These are phyloP conservation scores for Struthidea cinerea DNA, from an alignment of 2,113 vertebrate genomes.

Conservation along the genomic window DNA sequence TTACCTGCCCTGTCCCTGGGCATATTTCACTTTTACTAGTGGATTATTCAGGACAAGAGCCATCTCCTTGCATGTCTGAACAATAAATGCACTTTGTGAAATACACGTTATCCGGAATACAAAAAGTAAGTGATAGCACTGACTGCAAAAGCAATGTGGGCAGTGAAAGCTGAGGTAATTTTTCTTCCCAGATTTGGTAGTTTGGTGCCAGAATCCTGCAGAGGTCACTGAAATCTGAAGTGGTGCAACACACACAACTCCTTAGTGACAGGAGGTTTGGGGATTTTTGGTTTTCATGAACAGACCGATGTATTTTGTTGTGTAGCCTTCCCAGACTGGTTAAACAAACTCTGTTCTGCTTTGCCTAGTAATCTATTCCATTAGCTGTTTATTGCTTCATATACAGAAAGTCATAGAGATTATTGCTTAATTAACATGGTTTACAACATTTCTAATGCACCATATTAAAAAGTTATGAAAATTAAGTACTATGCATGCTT, in stretches of 20 bases:
- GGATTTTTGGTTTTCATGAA: background rate
- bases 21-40: background rate
- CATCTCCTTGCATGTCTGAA: background rate
- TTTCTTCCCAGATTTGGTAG: background rate
- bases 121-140: background rate
- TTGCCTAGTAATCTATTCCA: constrained; percentile 66
- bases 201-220: background rate
- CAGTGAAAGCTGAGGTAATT: background rate
- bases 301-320: background rate
- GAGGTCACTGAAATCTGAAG: background rate
- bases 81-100: background rate
- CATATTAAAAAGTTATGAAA: constrained; percentile 76
- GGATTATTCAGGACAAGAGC: background rate
- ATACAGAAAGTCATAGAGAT: constrained; percentile 68
- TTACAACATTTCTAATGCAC: constrained; percentile 70
- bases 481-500: constrained; percentile 64
- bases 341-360: constrained; percentile 59
- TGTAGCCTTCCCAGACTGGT: constrained; percentile 20
- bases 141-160: background rate
- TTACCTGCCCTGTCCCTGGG: background rate
- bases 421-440: constrained; percentile 74
- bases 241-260: background rate
- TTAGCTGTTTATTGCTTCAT: constrained; percentile 64
- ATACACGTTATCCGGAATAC: background rate
- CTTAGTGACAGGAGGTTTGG: background rate